Base-by-base conservation (phyloP, 2,888 invertebrate genomes). In the Hypomecis atomaria region DNA sequence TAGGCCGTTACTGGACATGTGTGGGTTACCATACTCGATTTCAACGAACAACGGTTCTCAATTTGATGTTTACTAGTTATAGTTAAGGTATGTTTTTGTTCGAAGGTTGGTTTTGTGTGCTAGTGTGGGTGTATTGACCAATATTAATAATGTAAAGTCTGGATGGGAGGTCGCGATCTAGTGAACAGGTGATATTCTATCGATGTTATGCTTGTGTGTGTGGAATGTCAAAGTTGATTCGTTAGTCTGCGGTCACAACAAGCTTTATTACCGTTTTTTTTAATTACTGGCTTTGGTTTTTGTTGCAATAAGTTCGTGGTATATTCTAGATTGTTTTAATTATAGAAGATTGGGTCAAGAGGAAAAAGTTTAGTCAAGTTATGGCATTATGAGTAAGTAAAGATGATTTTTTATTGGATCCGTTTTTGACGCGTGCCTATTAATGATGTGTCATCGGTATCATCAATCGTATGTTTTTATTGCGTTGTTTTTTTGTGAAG, bases 171-270 rank as follows among this genome's bases (percentile, higher is more conserved):
- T 90, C 89, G 89, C 83, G 84, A 79, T 76, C 80, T 80, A 84
- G 84, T 79, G 86, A 87, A 87, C 90, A 91, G 90, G 91, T 92
- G 82, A 84, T 85, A 83, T 74, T 81, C 78, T 74, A 71, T 77
- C 77, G 69, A 70, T 71, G 69, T 72, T 78, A 76, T 68, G 80
- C 70, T 66, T 88, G 88, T 89, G 89, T 86, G 85, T 69, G 86
- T 79, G 82, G 84, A 88, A 89, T 90, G 90, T 90, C 90, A 90
- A 85, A 90, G 90, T 89, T 90, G 87, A 89, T 73, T 67, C 70
- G 67, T 80, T 76, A 82, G 75, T 72, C 62, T 63, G 61, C 72
- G 65, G 71, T 61, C 66, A 74, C 73, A 79, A 62, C 62, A 56
- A 60, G 73, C 50, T 59, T 65, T 52, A 40, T 40, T 52, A 40